Evolutionary conservation across 2,797 vertebrate species (phyloP), one percentile per base, ranked within the genome.

Genomic region (Siniperca scherzeri): DNA sequence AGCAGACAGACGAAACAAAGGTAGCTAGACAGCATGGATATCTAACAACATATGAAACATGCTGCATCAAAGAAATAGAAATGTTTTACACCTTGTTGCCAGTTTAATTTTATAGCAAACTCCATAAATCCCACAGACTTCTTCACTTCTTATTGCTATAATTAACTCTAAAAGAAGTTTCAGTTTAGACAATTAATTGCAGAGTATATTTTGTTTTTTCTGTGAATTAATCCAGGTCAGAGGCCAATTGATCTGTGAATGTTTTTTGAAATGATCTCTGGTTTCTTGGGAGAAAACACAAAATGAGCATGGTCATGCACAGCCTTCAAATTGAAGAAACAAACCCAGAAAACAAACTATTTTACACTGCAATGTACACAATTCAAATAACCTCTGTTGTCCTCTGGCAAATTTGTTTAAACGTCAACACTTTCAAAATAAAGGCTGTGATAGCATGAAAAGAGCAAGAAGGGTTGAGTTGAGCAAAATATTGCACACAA

Each of bases 31-130:
- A 53, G 12, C 38, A 42, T 52, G 21, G 55, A 36, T 52, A 59
- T 78, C 44, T 30, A 60, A 40, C 33, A 79, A 70, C 46, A 67
- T 80, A 40, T 38, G 22, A 69, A 66, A 73, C 21, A 38, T 42
- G 33, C 53, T 12, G 19, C 21, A 17, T 56, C 9, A 77, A 80
- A 66, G 36, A 62, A 77, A 22, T 12, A 36, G 7, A 56, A 33
- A 66, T 38, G 44, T 66, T 53, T 64, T 4, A 33, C 14, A 16
- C 3, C 0, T 30, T 76, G 38, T 61, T 27, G 16, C 21, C 14
- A 3, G 19, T 70, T 70, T 36, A 12, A 56, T 77, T 55, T 38
- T 10, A 36, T 11, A 19, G 3, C 2, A 62, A 36, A 62, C 17
- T 36, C 14, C 10, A n/a, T 10, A 67, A 59, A 57, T 62, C 14